Evolutionary conservation across 2,113 vertebrate genomes (phyloP), one percentile per base, ranked within the genome.

Genomic region (Phylloscopus trochiloides): DNA sequence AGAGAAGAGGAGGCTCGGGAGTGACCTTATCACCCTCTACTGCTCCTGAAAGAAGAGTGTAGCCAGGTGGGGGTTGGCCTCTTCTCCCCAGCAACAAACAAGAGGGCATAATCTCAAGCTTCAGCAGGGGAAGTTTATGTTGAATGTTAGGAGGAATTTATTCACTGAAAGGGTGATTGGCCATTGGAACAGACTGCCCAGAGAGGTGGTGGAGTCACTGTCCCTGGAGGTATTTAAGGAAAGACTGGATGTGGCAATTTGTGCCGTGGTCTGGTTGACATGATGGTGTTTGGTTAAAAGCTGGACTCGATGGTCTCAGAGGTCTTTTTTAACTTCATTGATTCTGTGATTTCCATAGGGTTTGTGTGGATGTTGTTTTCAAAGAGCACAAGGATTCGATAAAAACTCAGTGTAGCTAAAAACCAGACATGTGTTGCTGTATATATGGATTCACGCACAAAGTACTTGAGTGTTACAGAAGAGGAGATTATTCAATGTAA

Each of bases 401-500:
- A 20, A 55, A 74, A 73, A 19, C 43, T 24, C 40, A 7, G 12
- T 10, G 8, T 17, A 8, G 19, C 6, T 63, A 9, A 32, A 83
- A 78, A 38, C 2, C 18, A n/a, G 31, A 2, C 1, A 1, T 0
- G 0, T 58, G 7, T 62, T 45, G 26, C 29, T 76, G 8, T 38
- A 1, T 51, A 3, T 34, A 20, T 57, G 26, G 31, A 28, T 76
- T 83, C 5, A 3, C 4, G 1, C 9, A 10, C 4, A 13, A 42
- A 38, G 6, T 75, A 25, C 8, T 25, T 29, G 11, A 61, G 29
- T 9, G 14, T 47, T 65, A n/a, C 0, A 45, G 58, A 72, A 65
- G 17, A 82, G 54, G 32, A 65, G 6, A 9, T 88, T 31, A 63
- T 47, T 66, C 18, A 9, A 5, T 4, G 10, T 83, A 43, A 61